phyloP scores from a whole-genome alignment of 1,140 invertebrate species.

The Bombus soroeensis region DNA sequence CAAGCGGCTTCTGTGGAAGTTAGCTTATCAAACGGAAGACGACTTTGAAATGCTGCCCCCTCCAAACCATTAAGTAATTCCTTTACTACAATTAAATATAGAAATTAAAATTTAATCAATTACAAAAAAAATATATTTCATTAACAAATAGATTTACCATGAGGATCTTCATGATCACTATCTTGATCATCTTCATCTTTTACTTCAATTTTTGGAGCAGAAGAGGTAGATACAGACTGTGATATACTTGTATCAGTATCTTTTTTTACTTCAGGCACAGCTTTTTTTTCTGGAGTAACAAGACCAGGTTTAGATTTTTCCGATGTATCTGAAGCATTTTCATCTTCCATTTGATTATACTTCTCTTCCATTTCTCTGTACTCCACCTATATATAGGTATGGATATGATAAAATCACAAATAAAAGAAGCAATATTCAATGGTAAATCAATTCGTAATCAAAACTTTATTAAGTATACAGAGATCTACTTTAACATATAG shows the following conservation, averaged over 20 bases:
- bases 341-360: slow-evolving; percentile 85
- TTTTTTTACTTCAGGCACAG: slow-evolving; percentile 77
- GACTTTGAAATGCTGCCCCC: slow-evolving; percentile 96
- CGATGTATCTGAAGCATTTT: slow-evolving; percentile 85
- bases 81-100: slow-evolving; percentile 76
- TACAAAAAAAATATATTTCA: neutral
- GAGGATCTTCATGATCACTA: slow-evolving; percentile 81
- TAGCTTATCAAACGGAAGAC: slow-evolving; percentile 97
- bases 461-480: neutral
- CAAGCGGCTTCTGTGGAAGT: slow-evolving; percentile 96
- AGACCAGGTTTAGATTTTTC: slow-evolving; percentile 85
- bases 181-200: slow-evolving; percentile 81
- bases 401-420: slow-evolving; percentile 39
- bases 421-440: slow-evolving; percentile 2
- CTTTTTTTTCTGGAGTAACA: slow-evolving; percentile 82
- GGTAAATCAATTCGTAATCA: neutral
- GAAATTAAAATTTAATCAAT: slow-evolving; percentile 46
- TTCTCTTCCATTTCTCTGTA: slow-evolving; percentile 88
- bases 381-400: slow-evolving; percentile 85
- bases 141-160: slow-evolving; percentile 67
- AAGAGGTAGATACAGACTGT: slow-evolving; percentile 60
- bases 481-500: slow-evolving; percentile 26
- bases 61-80: slow-evolving; percentile 87
- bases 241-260: slow-evolving; percentile 70
- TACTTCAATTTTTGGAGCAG: slow-evolving; percentile 73